Evolutionary conservation across 2,888 invertebrate genomes (phyloP).

Genomic region (Thelaira solivaga): DNA sequence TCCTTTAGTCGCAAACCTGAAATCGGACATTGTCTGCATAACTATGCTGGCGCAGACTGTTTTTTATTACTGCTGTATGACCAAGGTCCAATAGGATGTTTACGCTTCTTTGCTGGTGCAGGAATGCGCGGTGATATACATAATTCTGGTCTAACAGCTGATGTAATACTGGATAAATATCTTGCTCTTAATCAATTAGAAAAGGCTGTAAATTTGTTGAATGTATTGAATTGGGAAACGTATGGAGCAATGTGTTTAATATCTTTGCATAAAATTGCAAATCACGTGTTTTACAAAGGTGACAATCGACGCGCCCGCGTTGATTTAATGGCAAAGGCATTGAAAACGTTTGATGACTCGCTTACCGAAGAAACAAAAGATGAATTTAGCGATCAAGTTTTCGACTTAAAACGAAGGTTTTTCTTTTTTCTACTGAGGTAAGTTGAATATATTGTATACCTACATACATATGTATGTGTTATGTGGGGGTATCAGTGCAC

Average conservation of each 20-base stretch:
- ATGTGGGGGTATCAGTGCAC: too few species aligned
- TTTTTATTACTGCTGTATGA: constrained; percentile 81
- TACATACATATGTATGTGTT: too few species aligned
- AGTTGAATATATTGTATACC: constrained; percentile 19
- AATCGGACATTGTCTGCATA: constrained; percentile 70
- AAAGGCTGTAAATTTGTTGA: constrained; percentile 82
- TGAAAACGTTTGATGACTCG: constrained; percentile 87
- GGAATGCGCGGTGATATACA: constrained; percentile 77
- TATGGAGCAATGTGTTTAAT: constrained; percentile 86
- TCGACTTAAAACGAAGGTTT: constrained; percentile 90
- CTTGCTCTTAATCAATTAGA: constrained; percentile 82
- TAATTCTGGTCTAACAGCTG: constrained; percentile 79
- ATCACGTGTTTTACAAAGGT: constrained; percentile 78
- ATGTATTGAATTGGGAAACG: constrained; percentile 86
- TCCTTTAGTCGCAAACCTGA: constrained; percentile 81
- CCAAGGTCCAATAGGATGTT: constrained; percentile 80
- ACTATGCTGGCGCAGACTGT: constrained; percentile 78
- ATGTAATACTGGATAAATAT: constrained; percentile 82
- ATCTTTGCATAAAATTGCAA: constrained; percentile 85
- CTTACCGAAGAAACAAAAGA: constrained; percentile 83
- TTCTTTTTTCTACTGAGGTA: constrained; percentile 91
- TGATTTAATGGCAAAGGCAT: constrained; percentile 84
- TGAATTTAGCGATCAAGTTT: constrained; percentile 86
- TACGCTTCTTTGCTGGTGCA: constrained; percentile 79
- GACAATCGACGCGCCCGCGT: constrained; percentile 71